Percentiles rank a stretch among this genome's conserved stretches.
phyloP scores from a whole-genome alignment of 23 tunicate genomes.

The Ascidia mentula region DNA sequence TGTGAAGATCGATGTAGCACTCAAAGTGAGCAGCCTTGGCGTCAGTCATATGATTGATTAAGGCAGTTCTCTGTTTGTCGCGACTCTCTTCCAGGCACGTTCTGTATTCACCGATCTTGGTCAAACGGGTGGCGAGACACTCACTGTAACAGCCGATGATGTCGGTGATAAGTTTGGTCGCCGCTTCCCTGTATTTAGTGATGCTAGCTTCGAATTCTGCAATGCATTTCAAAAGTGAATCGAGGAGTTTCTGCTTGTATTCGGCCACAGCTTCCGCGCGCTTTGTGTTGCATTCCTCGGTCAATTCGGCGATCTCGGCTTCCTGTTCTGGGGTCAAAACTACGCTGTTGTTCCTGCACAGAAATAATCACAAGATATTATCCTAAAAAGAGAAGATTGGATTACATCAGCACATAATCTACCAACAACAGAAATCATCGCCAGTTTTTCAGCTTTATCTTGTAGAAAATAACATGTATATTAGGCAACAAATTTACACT shows the following conservation, averaged over 20 bases:
- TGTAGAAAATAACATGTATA: too few relatives aligned
- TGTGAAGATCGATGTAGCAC: neutral
- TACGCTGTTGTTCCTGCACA: constrained; percentile 9
- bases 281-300: neutral
- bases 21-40: neutral
- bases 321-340: constrained; percentile 16
- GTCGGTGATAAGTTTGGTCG: neutral
- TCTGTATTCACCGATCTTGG: constrained; percentile 10
- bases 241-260: constrained; percentile 2
- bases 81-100: neutral
- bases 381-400: too few relatives aligned
- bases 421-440: too few relatives aligned
- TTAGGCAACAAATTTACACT: too few relatives aligned
- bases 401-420: too few relatives aligned
- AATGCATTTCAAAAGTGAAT: neutral
- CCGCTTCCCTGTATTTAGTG: neutral
- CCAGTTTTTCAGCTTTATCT: too few relatives aligned
- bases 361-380: too few relatives aligned
- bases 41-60: neutral
- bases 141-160: neutral
- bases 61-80: neutral
- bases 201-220: neutral
- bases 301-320: constrained; percentile 17
- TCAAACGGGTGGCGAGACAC: neutral
- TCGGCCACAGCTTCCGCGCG: neutral